Percentiles rank a stretch among this genome's conserved stretches.
Evolutionary conservation across 2,113 vertebrate species (phyloP).

Genomic region (Hepsetus odoe): DNA sequence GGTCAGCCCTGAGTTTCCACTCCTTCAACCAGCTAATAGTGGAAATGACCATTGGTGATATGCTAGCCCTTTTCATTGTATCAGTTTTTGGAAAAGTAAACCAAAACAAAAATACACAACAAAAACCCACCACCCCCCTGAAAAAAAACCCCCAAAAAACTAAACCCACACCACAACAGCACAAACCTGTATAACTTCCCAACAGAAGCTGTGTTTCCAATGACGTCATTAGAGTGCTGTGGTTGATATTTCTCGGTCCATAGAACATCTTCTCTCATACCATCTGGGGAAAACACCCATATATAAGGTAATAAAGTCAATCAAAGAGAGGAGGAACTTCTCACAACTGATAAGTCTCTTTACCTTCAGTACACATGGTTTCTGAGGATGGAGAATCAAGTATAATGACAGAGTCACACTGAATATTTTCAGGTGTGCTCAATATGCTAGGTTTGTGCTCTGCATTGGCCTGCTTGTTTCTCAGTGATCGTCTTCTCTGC

Average conservation of each 20-base stretch:
- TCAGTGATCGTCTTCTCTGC: conserved; percentile 55
- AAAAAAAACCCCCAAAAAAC: too few relatives aligned
- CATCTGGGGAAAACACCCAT: conserved; percentile 67
- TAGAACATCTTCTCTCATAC: conserved; percentile 83
- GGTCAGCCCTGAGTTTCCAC: conserved; percentile 91
- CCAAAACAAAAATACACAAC: too few relatives aligned
- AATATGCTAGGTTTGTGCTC: conserved; percentile 22
- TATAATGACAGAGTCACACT: conserved; percentile 50
- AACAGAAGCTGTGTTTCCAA: conserved; percentile 86
- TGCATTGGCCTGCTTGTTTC: conserved; percentile 46
- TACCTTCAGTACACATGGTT: conserved; percentile 57
- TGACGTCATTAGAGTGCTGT: conserved; percentile 86
- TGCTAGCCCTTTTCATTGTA: background rate
- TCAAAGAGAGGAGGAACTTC: background rate
- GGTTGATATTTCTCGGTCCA: conserved; percentile 99
- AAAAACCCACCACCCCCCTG: too few relatives aligned
- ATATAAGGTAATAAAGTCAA: background rate
- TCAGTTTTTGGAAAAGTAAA: too few relatives aligned
- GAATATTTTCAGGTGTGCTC: conserved; percentile 1
- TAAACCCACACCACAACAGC: too few relatives aligned
- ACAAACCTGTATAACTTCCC: conserved; percentile 85
- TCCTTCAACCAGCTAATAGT: conserved; percentile 90
- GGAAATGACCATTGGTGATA: conserved; percentile 26
- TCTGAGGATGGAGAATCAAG: conserved; percentile 43
- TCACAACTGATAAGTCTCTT: background rate